Conservation (phyloP, 2,113 vertebrate genomes). For the Cynopterus brachyotis region DNA sequence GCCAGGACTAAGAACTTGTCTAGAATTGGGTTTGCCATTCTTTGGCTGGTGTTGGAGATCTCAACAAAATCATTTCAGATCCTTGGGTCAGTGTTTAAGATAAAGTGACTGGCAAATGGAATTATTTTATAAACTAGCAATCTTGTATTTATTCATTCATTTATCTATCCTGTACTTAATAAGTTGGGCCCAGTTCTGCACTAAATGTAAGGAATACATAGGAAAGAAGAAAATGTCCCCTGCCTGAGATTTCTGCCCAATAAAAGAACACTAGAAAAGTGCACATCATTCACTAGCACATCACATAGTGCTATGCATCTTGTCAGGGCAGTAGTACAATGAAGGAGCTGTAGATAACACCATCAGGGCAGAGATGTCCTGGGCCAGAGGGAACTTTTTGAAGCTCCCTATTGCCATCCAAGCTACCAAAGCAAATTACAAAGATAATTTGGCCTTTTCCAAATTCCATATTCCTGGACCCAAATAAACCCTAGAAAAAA, state of each 20-base stretch:
- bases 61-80: not conserved
- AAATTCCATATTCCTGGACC: conserved; percentile 26
- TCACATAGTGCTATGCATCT: not conserved
- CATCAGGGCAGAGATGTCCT: not conserved
- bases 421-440: not conserved
- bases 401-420: not conserved
- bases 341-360: not conserved
- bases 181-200: not conserved
- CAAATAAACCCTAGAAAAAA: not conserved
- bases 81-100: not conserved
- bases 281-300: not conserved
- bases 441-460: conserved; percentile 41
- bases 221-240: not conserved
- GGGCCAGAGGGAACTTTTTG: not conserved
- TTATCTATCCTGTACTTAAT: not conserved
- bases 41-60: not conserved
- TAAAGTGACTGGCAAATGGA: not conserved
- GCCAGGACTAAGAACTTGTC: not conserved
- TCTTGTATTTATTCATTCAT: not conserved
- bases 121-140: not conserved
- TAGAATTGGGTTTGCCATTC: not conserved
- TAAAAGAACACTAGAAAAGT: not conserved
- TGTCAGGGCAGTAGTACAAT: not conserved
- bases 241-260: not conserved
- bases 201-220: not conserved